Evolutionary conservation across 2,888 invertebrate species (phyloP), one percentile per base, ranked within the genome.

Genomic region (Tuberolachnus salignus): DNA sequence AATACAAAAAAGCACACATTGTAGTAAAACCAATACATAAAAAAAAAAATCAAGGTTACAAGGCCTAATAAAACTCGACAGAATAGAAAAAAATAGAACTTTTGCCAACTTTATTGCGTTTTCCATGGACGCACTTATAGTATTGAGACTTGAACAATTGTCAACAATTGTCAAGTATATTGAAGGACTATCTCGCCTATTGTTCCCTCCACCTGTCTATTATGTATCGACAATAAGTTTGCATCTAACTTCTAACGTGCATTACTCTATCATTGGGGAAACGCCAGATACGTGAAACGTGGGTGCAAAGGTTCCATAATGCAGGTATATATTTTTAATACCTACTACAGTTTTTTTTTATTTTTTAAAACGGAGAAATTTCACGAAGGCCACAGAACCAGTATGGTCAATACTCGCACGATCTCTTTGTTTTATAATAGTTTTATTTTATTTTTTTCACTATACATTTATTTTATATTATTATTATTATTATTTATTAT

Each of bases 341-440:
- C 34, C 34, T 34, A 19, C n/a, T 55, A 66, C 26, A 57, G 26
- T 78, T n/a, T n/a, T n/a, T n/a, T n/a, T n/a, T n/a, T n/a, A n/a
- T n/a, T 59, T 42, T 26, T 11, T 46, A 59, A 59, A 78, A 69
- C 42, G 69, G 51, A 59, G 59, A 67, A 78, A 67, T 67, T 69
- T 21, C n/a, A 49, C 10, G 64, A 67, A 75, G 73, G 73, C 21
- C 73, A n/a, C 13, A 9, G 16, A 63, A 53, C 63, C 63, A 9
- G 53, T 53, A 57, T 67, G 67, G 67, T 78, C 67, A 78, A 78
- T 53, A 69, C 69, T 69, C 14, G 69, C 78, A 69, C 78, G 59
- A 78, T 69, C 59, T 78, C 78, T 69, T 78, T 78, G 78, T 78
- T 69, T 78, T 49, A 34, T 34, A 78, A 61, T 59, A 55, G 13